Percentiles rank a stretch among this genome's conserved stretches.
phyloP scores from a whole-genome alignment of 2,113 vertebrate species.

The Epinephelus cyanopodus region DNA sequence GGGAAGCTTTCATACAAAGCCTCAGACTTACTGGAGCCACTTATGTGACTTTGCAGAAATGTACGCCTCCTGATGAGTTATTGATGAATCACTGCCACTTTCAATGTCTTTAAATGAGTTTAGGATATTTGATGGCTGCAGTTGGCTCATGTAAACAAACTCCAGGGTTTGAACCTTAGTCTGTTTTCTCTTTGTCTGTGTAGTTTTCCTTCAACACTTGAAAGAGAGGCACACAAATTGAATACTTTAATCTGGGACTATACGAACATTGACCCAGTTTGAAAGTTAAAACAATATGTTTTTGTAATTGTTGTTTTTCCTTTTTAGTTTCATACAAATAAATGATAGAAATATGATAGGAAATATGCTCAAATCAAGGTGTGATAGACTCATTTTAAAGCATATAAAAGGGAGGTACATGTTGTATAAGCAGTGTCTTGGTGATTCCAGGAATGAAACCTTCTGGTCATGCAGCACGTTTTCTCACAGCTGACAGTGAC shows the following conservation, averaged over 20 bases:
- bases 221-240: background rate
- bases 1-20: background rate
- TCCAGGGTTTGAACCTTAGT: conserved; percentile 2
- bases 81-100: background rate
- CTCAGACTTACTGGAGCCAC: background rate
- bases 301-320: background rate
- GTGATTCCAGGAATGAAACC: conserved; percentile 11
- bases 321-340: background rate
- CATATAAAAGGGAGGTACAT: background rate
- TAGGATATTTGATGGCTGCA: background rate
- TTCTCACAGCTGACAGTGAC: conserved; percentile 19
- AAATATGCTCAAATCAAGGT: background rate
- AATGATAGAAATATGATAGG: background rate
- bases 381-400: background rate
- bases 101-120: background rate
- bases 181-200: background rate
- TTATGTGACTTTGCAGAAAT: background rate
- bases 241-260: no score
- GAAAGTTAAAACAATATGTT: background rate
- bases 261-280: background rate
- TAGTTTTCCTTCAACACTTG: background rate
- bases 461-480: background rate
- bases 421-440: conserved; percentile 9
- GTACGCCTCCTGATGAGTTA: background rate
- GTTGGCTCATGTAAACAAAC: background rate